phyloP scores from a whole-genome alignment of 2,797 vertebrate genomes.

The Pantherophis vulpinus region DNA sequence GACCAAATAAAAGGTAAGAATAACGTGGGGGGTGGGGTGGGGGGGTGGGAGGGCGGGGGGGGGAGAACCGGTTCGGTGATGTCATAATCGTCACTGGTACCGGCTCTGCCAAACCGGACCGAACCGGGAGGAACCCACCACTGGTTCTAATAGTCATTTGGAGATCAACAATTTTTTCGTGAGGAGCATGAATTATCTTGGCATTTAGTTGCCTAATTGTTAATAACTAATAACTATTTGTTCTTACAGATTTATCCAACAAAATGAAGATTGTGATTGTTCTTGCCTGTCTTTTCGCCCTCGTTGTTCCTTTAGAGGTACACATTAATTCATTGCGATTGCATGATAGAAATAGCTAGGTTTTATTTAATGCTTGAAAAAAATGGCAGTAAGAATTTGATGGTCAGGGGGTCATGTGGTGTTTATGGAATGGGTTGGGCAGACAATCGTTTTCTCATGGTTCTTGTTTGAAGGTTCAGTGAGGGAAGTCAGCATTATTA shows the following conservation, averaged over 20 bases:
- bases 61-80: too few species aligned
- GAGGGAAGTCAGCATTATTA: not conserved
- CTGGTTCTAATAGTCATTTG: not conserved
- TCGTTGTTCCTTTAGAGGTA: constrained; percentile 13
- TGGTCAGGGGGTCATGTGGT: not conserved
- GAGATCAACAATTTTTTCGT: not conserved
- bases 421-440: not conserved
- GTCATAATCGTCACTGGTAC: too few species aligned
- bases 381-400: not conserved
- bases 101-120: too few species aligned
- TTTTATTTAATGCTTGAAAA: not conserved
- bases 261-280: constrained; percentile 8
- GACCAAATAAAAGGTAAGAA: too few species aligned
- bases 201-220: not conserved
- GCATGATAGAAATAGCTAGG: not conserved
- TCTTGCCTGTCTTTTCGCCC: constrained; percentile 9
- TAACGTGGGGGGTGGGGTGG: too few species aligned
- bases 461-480: not conserved
- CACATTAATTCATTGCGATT: not conserved
- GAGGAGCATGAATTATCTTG: not conserved
- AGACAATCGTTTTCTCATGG: not conserved
- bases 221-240: not conserved
- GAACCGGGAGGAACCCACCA: too few species aligned
- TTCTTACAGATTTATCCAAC: not conserved
- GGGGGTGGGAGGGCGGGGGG: too few species aligned